Percentiles rank a stretch among this genome's conserved stretches.
Evolutionary conservation across 2,113 vertebrate genomes (phyloP).

Genomic region (Semnornis frantzii): DNA sequence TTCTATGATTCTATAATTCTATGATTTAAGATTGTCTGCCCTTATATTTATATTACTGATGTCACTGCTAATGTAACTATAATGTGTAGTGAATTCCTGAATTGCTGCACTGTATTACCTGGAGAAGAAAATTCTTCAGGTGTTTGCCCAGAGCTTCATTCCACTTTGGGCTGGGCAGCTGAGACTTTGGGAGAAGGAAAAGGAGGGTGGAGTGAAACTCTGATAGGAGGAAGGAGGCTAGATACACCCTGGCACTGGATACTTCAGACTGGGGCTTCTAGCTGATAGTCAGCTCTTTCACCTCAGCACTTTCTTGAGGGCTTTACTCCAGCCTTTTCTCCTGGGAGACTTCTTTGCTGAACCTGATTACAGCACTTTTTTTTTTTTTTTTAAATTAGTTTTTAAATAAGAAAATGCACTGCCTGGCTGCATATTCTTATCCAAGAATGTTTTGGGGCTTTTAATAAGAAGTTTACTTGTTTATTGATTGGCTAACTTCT

Average conservation of each 20-base stretch:
- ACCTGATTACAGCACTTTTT: background rate
- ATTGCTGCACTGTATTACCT: background rate
- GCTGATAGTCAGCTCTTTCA: background rate
- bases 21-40: background rate
- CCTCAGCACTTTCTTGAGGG: background rate
- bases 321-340: background rate
- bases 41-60: background rate
- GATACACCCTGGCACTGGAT: background rate
- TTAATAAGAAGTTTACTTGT: background rate
- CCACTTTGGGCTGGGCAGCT: background rate
- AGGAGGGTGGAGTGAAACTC: background rate
- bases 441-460: background rate
- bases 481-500: background rate
- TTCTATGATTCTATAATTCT: no score
- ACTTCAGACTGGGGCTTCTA: background rate
- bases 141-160: background rate
- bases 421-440: background rate
- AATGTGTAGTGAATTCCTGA: background rate
- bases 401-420: background rate
- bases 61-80: background rate
- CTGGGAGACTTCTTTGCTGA: background rate
- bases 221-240: background rate
- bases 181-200: background rate
- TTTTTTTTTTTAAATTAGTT: no score
- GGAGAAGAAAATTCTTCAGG: background rate